Percentiles rank a stretch among this genome's conserved stretches.
phyloP scores from a whole-genome alignment of 1,140 invertebrate genomes.

The Rhagoletis pomonella region DNA sequence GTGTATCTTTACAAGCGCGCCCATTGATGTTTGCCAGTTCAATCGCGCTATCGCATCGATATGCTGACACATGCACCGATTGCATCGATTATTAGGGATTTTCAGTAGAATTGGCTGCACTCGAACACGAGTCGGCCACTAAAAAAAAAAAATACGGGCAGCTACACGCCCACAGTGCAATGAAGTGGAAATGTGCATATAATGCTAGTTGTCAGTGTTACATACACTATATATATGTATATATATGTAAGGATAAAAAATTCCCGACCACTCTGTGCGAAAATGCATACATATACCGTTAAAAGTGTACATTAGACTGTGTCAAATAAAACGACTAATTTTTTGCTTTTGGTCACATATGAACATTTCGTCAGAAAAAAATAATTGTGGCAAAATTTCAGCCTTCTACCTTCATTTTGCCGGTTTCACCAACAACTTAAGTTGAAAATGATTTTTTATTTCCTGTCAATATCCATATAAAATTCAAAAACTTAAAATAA shows the following conservation, averaged over 20 bases:
- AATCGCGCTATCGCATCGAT: slow-evolving; percentile 27
- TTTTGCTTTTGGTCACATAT: too few relatives aligned
- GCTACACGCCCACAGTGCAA: not conserved
- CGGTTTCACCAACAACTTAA: too few relatives aligned
- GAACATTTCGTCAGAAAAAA: too few relatives aligned
- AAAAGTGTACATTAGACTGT: too few relatives aligned
- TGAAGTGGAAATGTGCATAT: not conserved
- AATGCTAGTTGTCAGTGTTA: not conserved
- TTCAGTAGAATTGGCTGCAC: slow-evolving; percentile 28
- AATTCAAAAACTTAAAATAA: too few relatives aligned
- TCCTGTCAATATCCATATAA: too few relatives aligned
- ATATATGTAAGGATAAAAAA: not conserved
- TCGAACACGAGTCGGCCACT: not conserved
- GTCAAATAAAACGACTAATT: too few relatives aligned
- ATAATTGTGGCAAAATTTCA: too few relatives aligned
- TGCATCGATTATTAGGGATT: slow-evolving; percentile 49
- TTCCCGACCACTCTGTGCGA: too few relatives aligned
- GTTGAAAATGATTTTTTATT: too few relatives aligned
- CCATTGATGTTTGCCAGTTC: not conserved
- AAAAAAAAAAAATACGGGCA: not conserved
- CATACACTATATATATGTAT: not conserved
- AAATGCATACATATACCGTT: too few relatives aligned
- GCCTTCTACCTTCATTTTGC: too few relatives aligned
- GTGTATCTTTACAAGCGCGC: not conserved
- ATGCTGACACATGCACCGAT: slow-evolving; percentile 23